Base-by-base conservation (phyloP, 2,888 invertebrate species). In the Trachelus stipa region DNA sequence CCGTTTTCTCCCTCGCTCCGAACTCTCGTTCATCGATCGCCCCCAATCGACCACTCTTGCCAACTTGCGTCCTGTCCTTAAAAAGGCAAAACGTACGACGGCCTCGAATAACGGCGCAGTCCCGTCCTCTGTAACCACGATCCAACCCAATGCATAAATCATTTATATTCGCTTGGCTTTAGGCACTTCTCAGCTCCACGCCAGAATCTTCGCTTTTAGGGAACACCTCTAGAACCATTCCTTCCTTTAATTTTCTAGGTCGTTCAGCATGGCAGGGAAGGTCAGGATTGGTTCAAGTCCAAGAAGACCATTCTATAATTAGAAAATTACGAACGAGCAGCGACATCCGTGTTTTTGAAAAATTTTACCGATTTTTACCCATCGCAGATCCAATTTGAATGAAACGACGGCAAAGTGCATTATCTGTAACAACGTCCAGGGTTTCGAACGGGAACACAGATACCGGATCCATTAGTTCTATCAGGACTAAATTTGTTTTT, bases 241-340 rank as follows among this genome's bases (percentile, higher is more conserved):
- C 56, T 56, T 15, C 56, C 23, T 15, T 56, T 23, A 23, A 88
- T 88, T 89, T 89, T 89, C 88, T 89, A 89, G 89, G 88, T 89
- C 89, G 88, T 84, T 81, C 86, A 86, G 84, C 87, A 85, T 85
- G 85, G 85, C 88, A 85, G 85, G 89, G 88, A 89, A 90, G 89
- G 89, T 90, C 89, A 90, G 89, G 89, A 89, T 90, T 90, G 88
- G 88, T 89, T 89, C 88, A 89, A 89, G 89, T 89, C 90, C 90
- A 90, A 89, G 83, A 34, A 69, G 35, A 34, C 12, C 1, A 33
- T 74, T 77, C 77, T 77, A 77, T 77, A 76, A 77, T 77, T 75
- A 71, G 71, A 2, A 56, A 56, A 56, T 56, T 56, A 56, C 56
- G 9, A 9, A 23, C 23, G 56, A 56, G 56, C 56, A 23, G 1